Conservation (phyloP, 1,140 invertebrate genomes). For the Drosophila suzukii region DNA sequence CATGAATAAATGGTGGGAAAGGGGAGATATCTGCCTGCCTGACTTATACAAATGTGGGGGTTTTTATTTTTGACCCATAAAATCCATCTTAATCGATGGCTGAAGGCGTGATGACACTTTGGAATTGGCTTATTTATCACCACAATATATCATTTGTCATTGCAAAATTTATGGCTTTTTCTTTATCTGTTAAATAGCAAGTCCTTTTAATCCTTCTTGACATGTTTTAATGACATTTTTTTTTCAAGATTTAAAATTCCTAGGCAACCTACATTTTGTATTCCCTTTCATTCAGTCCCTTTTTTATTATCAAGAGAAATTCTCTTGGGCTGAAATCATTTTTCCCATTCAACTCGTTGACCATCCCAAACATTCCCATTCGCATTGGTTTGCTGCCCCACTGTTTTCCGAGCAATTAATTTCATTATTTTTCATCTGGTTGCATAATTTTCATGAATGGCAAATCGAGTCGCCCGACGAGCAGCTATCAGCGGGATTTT, state of each 20-base stretch:
- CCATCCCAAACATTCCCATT: conserved; percentile 13
- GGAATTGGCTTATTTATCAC: conserved; percentile 18
- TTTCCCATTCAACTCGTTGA: conserved; percentile 22
- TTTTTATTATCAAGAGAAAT: conserved; percentile 1
- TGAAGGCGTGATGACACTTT: conserved; percentile 6
- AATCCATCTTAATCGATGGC: conserved; percentile 18
- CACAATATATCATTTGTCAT: neutral
- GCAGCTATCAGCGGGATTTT: conserved; percentile 54
- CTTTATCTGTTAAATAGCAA: too few species aligned
- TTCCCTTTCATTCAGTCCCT: neutral
- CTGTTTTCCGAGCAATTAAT: conserved; percentile 72
- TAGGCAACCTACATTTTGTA: neutral
- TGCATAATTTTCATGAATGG: conserved; percentile 59
- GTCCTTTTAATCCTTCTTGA: neutral
- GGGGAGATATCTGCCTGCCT: too few species aligned
- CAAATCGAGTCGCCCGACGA: conserved; percentile 48
- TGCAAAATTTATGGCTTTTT: neutral
- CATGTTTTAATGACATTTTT: neutral
- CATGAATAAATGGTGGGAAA: neutral
- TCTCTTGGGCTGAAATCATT: neutral
- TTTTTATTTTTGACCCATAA: neutral
- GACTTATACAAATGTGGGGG: neutral
- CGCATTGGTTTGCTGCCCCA: conserved; percentile 30
- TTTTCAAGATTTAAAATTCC: neutral
- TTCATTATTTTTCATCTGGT: conserved; percentile 67